Evolutionary conservation across 2,113 vertebrate species (phyloP), one percentile per base, ranked within the genome.

Genomic region (Gulo gulo): DNA sequence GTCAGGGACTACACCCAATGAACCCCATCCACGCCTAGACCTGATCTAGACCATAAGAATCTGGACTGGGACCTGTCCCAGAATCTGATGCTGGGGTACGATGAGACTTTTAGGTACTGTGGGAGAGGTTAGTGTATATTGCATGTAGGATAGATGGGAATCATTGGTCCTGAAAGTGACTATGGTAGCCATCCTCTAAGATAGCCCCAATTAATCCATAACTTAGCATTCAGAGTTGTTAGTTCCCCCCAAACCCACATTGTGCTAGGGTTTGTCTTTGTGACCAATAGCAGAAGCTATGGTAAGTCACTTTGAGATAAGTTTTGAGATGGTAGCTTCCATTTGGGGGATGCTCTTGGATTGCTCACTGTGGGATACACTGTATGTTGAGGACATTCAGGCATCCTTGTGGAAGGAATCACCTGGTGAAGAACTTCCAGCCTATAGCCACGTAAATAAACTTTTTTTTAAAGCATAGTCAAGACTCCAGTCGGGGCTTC

Each of bases 271-370:
- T 71, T 92, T 47, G 39, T 83, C 55, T 84, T 55, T 39, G 61
- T 91, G 76, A 88, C 31, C 59, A 52, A 26, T 15, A 67, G 61
- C 87, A 78, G 45, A 82, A 84, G 82, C 55, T 39, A 65, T 92
- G 45, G 9, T 36, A 26, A 42, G 71, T 47, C 65, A 57, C 69
- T 96, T 57, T 80, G 39, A 84, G 88, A 91, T 96, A 61, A 71
- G n/a, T 59, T 91, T 88, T 59, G 90, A 95, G 80, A 91, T 73
- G 31, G 2, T 9, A n/a, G 45, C 88, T 97, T 97, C 91, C 65
- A 42, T 71, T 50, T 91, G 36, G 88, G 63, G 52, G 31, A 71
- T 80, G 45, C 23, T 73, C 42, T 83, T 39, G 36, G 74, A 84
- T 94, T 90, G 20, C 87, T 94, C 47, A 7, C n/a, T 42, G 3